These are phyloP conservation scores for silkworm (Bombyx mori) DNA, from an alignment of 1,140 invertebrate genomes.

Conservation along the genomic window ASM3026992v2 NC_085135.1:844501-845000, in stretches of 20 bases:
- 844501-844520: no score
- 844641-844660: slow-evolving; percentile 12
- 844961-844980: slow-evolving; percentile 22
- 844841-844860: slow-evolving; percentile 9
- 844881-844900: slow-evolving; percentile 17
- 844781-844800: slow-evolving; percentile 9
- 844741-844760: neutral
- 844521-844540: no score
- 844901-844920: slow-evolving; percentile 16
- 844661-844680: slow-evolving; percentile 9
- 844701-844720: neutral
- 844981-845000: slow-evolving; percentile 18
- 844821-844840: slow-evolving; percentile 3
- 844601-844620: neutral
- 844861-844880: slow-evolving; percentile 5
- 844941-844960: slow-evolving; percentile 19
- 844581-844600: neutral
- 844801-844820: slow-evolving; percentile 5
- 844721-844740: neutral
- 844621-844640: slow-evolving; percentile 10
- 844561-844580: slow-evolving; percentile 13
- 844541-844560: slow-evolving; percentile 6
- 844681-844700: no score
- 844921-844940: slow-evolving; percentile 14
- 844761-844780: slow-evolving; percentile 13